Percentiles rank a stretch among this genome's conserved stretches.
phyloP scores from a whole-genome alignment of 2,888 invertebrate species.

The Cephus nigrinus region DNA sequence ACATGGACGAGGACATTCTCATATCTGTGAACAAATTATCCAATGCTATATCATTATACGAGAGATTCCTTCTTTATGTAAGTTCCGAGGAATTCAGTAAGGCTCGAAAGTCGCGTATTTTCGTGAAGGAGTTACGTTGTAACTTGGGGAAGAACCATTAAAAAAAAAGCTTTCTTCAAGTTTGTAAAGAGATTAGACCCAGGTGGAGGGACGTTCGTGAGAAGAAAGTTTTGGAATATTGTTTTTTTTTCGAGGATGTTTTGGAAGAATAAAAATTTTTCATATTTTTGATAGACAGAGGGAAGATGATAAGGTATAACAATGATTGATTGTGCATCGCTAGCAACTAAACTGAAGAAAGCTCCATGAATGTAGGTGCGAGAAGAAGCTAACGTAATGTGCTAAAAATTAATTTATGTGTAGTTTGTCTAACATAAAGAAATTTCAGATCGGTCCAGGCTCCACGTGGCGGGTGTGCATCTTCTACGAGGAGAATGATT shows the following conservation, averaged over 20 bases:
- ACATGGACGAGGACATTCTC: conserved; percentile 78
- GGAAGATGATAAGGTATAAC: background rate
- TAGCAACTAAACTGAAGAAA: background rate
- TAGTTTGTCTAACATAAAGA: background rate
- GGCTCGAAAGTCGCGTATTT: background rate
- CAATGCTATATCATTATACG: conserved; percentile 20
- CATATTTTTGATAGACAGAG: background rate
- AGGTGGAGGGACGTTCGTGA: background rate
- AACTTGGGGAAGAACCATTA: background rate
- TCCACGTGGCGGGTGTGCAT: background rate
- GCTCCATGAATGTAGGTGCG: background rate
- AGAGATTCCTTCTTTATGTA: background rate
- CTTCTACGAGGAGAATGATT: background rate
- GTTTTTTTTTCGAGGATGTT: background rate
- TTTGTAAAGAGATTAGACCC: background rate
- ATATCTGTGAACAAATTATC: conserved; percentile 69
- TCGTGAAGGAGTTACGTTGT: background rate
- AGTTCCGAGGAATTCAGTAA: background rate
- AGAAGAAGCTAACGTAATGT: background rate
- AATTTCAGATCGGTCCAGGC: background rate
- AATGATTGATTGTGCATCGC: background rate
- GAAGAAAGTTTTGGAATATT: background rate
- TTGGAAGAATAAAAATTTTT: background rate
- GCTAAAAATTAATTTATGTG: background rate
- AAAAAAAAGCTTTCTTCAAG: background rate